Conservation (phyloP, 2,797 vertebrate genomes). For the Holocentrus rufus region DNA sequence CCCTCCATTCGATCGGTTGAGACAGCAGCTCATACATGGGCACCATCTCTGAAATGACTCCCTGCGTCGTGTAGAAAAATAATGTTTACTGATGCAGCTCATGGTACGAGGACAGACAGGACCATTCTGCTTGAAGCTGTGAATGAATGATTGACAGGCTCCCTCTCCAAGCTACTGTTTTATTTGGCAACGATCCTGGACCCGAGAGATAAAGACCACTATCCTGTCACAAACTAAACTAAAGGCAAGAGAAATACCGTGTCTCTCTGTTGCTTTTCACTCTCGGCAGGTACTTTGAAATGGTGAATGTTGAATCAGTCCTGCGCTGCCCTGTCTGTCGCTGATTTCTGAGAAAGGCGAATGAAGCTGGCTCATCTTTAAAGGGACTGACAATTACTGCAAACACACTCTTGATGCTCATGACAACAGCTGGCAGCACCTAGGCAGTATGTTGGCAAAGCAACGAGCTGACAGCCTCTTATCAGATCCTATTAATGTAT, state of each 20-base stretch:
- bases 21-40: constrained; percentile 31
- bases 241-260: too few species aligned
- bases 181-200: neutral
- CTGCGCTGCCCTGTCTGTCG: too few species aligned
- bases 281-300: too few species aligned
- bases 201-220: too few species aligned
- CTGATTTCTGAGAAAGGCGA: too few species aligned
- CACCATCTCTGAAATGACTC: constrained; percentile 2
- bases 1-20: constrained; percentile 26
- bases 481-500: constrained; percentile 17
- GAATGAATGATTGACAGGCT: neutral
- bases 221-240: neutral
- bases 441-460: neutral
- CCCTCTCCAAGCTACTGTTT: neutral
- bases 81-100: constrained; percentile 23
- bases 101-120: constrained; percentile 13
- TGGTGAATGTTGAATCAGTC: too few species aligned
- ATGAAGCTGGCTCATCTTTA: too few species aligned
- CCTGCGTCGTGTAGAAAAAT: constrained; percentile 25
- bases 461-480: neutral
- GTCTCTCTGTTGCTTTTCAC: too few species aligned
- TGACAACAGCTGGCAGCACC: constrained; percentile 22
- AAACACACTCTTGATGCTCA: constrained; percentile 4
- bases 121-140: neutral
- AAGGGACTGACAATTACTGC: too few species aligned